Percentiles rank a stretch among this genome's conserved stretches.
Evolutionary conservation across 2,888 invertebrate species (phyloP).

Genomic region (Drosophila buzzatii): DNA sequence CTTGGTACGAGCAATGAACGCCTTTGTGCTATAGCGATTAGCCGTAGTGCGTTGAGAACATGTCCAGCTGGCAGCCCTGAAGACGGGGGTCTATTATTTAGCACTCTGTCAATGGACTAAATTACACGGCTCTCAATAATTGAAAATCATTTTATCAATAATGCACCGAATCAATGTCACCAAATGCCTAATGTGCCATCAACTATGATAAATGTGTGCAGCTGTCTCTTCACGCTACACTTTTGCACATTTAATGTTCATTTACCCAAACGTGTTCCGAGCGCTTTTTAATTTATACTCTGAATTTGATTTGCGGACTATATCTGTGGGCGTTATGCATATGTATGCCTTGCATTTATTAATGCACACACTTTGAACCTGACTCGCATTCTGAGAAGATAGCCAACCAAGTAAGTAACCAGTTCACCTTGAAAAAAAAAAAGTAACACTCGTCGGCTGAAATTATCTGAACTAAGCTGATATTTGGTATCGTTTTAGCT

Average conservation of each 20-base stretch:
- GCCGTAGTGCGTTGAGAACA: conserved; percentile 46
- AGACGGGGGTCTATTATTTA: conserved; percentile 26
- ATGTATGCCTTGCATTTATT: conserved; percentile 4
- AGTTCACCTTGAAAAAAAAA: conserved; percentile 38
- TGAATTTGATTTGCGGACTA: conserved; percentile 32
- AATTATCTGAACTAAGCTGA: conserved; percentile 18
- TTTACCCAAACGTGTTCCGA: conserved; percentile 12
- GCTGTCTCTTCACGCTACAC: conserved; percentile 35
- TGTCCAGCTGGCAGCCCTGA: conserved; percentile 34
- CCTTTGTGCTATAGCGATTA: background rate
- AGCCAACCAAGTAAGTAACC: conserved; percentile 20
- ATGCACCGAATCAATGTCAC: conserved; percentile 24
- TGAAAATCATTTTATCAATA: conserved; percentile 30
- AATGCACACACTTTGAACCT: conserved; percentile 34
- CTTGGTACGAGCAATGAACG: conserved; percentile 9
- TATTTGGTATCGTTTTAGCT: conserved; percentile 37
- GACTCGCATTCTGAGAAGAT: conserved; percentile 17
- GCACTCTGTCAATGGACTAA: conserved; percentile 3
- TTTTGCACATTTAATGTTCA: conserved; percentile 29
- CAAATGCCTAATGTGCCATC: conserved; percentile 18
- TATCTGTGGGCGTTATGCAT: conserved; percentile 41
- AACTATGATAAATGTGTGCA: conserved; percentile 21
- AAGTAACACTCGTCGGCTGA: conserved; percentile 1
- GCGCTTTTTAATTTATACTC: conserved; percentile 34
- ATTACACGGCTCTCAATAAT: conserved; percentile 36